These are phyloP conservation scores for Schizothorax lantsangensis DNA, from an alignment of 2,797 vertebrate species.

Conservation along the genomic window DNA sequence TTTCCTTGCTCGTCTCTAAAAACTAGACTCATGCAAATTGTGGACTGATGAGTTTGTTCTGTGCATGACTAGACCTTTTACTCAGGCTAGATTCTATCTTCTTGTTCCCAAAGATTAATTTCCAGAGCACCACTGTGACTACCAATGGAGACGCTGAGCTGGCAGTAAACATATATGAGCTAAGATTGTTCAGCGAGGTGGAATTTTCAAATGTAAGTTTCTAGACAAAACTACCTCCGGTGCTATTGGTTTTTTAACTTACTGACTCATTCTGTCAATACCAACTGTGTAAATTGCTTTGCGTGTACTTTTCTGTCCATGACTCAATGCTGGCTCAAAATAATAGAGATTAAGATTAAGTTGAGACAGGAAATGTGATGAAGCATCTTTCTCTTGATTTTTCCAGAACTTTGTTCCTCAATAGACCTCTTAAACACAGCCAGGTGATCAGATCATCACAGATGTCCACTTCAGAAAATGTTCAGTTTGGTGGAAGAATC, in stretches of 20 bases:
- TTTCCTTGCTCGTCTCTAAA: neutral
- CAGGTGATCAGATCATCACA: neutral
- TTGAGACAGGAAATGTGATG: neutral
- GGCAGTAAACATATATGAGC: conserved; percentile 12
- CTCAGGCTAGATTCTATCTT: conserved; percentile 12
- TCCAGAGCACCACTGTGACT: neutral
- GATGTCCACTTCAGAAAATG: neutral
- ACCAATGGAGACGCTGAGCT: neutral
- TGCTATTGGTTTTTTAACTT: neutral
- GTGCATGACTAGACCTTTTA: neutral
- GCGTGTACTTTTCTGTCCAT: neutral
- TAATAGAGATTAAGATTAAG: neutral
- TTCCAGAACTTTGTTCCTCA: neutral
- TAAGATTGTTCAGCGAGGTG: conserved; percentile 5
- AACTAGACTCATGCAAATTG: neutral
- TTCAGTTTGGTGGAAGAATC: neutral
- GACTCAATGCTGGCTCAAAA: conserved; percentile 8
- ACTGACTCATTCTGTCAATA: conserved; percentile 23
- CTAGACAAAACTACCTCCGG: conserved; percentile 1
- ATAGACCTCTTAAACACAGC: neutral
- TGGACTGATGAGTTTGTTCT: neutral
- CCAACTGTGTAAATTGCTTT: neutral
- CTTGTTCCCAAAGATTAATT: neutral
- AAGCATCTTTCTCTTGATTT: neutral
- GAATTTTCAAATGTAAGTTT: conserved; percentile 16